Base-by-base conservation (phyloP, 2,888 invertebrate species). In the Nasonia oneida region DNA sequence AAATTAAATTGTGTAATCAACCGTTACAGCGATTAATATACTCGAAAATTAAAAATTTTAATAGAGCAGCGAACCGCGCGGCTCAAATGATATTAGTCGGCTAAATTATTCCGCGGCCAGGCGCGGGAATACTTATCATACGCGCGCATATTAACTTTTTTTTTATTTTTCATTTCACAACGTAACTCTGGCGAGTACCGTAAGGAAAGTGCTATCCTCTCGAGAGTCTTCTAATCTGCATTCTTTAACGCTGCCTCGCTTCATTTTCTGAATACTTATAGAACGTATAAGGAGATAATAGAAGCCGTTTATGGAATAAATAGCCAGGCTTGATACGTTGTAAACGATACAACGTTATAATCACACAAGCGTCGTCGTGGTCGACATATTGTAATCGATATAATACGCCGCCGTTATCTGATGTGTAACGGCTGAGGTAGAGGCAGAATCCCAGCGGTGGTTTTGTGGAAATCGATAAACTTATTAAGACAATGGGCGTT, bases 401-500 rank as follows among this genome's bases (percentile, higher is more conserved):
- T 53, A 23, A 61, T 61, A 64, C 29, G 29, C 29, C 0, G 10
- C n/a, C 33, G 67, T 67, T 23, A 33, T 29, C 23, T 67, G 37
- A 4, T 5, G n/a, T 29, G 29, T 33, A 67, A 8, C 29, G 29
- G 67, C 14, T 6, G 3, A 67, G 1, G 57, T 61, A 67, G 14
- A 33, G 57, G 12, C 15, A 14, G 14, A 67, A 67, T 67, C 67
- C 67, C 67, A 10, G 23, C 18, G 77, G 18, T 10, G 18, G 39
- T 39, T 64, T 23, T 77, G 14, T 14, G 33, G 18, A 37, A 53
- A 53, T 80, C 79, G n/a, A 80, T 80, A 39, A 37, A 33, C 29
- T 53, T 71, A 70, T 80, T 71, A 80, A 70, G 50, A 53, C 37
- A 53, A 80, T 80, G 53, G 33, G 18, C 70, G 14, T 18, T 71